phyloP scores from a whole-genome alignment of 2,797 vertebrate species.

The Leptoclinus maculatus region DNA sequence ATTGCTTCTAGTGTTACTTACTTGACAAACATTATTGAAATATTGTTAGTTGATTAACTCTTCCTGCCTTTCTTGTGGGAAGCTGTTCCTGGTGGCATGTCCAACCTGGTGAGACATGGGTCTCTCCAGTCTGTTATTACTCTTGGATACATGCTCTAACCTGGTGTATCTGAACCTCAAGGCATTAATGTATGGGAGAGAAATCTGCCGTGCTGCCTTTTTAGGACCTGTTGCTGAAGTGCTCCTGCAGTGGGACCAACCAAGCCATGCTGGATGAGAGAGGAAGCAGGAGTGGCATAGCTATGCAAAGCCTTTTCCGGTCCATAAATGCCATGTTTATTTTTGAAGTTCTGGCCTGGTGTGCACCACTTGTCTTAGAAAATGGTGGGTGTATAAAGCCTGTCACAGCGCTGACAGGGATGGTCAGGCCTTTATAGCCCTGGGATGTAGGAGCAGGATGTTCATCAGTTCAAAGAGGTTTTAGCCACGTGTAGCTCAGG shows the following conservation, averaged over 20 bases:
- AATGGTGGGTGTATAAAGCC: constrained; percentile 67
- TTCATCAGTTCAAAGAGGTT: constrained; percentile 59
- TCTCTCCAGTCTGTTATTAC: not conserved
- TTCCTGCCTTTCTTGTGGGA: not conserved
- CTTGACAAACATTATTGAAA: not conserved
- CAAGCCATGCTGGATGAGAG: constrained; percentile 48
- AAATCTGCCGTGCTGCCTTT: constrained; percentile 47
- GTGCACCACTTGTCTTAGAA: constrained; percentile 69
- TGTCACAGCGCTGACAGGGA: constrained; percentile 63
- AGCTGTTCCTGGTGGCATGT: not conserved
- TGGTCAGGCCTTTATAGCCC: constrained; percentile 60
- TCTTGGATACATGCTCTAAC: not conserved
- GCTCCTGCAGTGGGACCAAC: constrained; percentile 43
- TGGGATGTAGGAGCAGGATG: constrained; percentile 60
- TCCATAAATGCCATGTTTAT: constrained; percentile 80
- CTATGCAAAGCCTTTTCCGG: constrained; percentile 68
- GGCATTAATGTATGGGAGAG: constrained; percentile 31
- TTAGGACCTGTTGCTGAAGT: constrained; percentile 59
- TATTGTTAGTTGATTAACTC: not conserved
- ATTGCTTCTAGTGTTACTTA: not conserved
- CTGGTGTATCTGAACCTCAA: not conserved
- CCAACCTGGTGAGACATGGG: not conserved
- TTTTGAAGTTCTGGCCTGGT: constrained; percentile 76
- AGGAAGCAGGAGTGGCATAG: constrained; percentile 73
- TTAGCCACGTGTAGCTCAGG: constrained; percentile 54